Evolutionary conservation across 2,888 invertebrate genomes (phyloP), one percentile per base, ranked within the genome.

Genomic region (Tridacna crocea): DNA sequence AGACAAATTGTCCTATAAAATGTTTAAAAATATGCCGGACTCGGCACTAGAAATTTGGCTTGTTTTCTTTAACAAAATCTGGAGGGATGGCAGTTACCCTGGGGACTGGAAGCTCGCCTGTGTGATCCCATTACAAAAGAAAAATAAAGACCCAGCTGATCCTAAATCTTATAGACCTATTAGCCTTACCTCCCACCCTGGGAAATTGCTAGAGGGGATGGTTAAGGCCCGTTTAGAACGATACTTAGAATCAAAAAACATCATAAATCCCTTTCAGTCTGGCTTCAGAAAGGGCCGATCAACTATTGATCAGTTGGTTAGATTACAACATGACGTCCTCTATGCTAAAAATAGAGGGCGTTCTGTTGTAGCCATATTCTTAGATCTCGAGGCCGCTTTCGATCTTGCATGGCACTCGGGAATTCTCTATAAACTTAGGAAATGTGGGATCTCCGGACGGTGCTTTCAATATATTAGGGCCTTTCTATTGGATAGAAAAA

Each of bases 171-270:
- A 79, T 46, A 68, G 79, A 51, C 75, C 72, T 0, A 75, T 75
- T 11, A 75, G 75, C 55, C 79, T 79, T n/a, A 75, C 79, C 19
- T 79, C 79, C 4, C 70, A 75, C 36, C 58, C 75, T 48, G 75
- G 70, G 47, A 79, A 79, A 75, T 66, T 65, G 19, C 36, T 75
- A 19, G 65, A 75, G 24, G 47, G 65, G 17, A 75, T 75, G 65
- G 65, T 75, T 17, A 75, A 75, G 27, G 65, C 48, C 2, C 36
- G 75, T n/a, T 26, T 75, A 2, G 75, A 65, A 22, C 24, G 51
- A 4, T 61, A 26, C 13, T 17, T 75, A 48, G 75, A 75, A 22
- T 63, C 65, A 8, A 76, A 68, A 26, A 76, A 76, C 22, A 66
- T 46, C 0, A 24, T 76, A 36, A 66, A 66, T 58, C 55, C 51